Conservation (phyloP, 2,113 vertebrate genomes). For the Osmerus mordax region DNA sequence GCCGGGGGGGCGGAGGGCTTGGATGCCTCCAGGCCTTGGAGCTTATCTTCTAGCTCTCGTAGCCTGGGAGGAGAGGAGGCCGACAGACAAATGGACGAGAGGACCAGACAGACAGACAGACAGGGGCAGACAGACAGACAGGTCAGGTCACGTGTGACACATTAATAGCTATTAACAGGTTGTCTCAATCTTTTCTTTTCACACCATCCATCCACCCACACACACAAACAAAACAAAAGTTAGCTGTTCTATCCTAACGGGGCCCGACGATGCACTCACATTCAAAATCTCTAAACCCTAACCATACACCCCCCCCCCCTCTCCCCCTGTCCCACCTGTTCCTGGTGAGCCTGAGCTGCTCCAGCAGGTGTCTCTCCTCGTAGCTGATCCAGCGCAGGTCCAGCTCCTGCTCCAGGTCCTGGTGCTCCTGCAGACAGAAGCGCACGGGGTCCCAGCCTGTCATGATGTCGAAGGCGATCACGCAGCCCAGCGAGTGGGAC, state of each 20-base stretch:
- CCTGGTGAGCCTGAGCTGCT: slow-evolving; percentile 83
- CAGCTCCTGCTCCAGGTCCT: slow-evolving; percentile 79
- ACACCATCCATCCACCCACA: background rate
- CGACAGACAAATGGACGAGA: background rate
- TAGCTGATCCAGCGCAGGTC: slow-evolving; percentile 82
- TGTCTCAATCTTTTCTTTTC: too few species aligned
- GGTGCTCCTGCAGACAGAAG: slow-evolving; percentile 88
- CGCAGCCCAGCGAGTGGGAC: slow-evolving; percentile 95
- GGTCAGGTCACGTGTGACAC: too few species aligned
- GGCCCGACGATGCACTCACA: too few species aligned
- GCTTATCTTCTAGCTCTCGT: slow-evolving; percentile 85
- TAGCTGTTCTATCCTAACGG: background rate
- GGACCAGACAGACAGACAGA: background rate
- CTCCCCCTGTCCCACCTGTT: slow-evolving; percentile 74
- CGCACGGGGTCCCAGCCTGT: slow-evolving; percentile 94
- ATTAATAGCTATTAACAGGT: too few species aligned
- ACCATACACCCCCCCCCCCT: too few species aligned
- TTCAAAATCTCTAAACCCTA: background rate
- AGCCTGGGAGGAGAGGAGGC: slow-evolving; percentile 71
- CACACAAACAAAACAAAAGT: background rate
- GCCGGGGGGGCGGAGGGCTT: slow-evolving; percentile 79
- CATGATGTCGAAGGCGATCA: slow-evolving; percentile 98
- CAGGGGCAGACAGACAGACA: background rate
- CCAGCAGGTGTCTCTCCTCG: slow-evolving; percentile 82
- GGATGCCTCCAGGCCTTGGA: slow-evolving; percentile 79